Percentiles rank a stretch among this genome's conserved stretches.
phyloP scores from a whole-genome alignment of 2,113 vertebrate genomes.

The Percina caprodes region DNA sequence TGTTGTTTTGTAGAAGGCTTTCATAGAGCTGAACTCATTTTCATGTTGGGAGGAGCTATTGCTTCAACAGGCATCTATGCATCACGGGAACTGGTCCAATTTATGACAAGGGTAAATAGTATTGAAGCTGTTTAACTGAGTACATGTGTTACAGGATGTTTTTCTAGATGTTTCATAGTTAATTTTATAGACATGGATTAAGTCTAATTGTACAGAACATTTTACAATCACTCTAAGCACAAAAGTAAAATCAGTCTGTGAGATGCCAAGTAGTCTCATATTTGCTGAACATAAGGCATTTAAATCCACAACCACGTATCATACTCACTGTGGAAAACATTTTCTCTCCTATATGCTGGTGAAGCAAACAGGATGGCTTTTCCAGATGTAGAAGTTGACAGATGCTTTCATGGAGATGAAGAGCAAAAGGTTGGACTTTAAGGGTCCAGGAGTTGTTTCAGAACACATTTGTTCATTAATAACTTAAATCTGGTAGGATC shows the following conservation, averaged over 20 bases:
- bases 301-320: constrained; percentile 33
- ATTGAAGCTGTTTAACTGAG: not conserved
- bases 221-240: not conserved
- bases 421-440: not conserved
- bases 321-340: constrained; percentile 43
- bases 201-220: not conserved
- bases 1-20: not conserved
- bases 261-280: constrained; percentile 27
- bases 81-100: not conserved
- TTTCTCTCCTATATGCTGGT: constrained; percentile 23
- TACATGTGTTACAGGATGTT: not conserved
- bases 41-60: not conserved
- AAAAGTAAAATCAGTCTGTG: constrained; percentile 1
- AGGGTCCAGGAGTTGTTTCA: not conserved
- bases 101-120: not conserved
- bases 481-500: not conserved
- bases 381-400: constrained; percentile 46
- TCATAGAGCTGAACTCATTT: not conserved
- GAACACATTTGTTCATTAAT: not conserved
- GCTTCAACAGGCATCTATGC: constrained; percentile 1
- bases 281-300: constrained; percentile 19
- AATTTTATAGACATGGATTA: not conserved
- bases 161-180: not conserved
- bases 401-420: not conserved
- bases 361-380: constrained; percentile 34